Evolutionary conservation across 2,797 vertebrate species (phyloP).

Genomic region (Enteromius argenteus): DNA sequence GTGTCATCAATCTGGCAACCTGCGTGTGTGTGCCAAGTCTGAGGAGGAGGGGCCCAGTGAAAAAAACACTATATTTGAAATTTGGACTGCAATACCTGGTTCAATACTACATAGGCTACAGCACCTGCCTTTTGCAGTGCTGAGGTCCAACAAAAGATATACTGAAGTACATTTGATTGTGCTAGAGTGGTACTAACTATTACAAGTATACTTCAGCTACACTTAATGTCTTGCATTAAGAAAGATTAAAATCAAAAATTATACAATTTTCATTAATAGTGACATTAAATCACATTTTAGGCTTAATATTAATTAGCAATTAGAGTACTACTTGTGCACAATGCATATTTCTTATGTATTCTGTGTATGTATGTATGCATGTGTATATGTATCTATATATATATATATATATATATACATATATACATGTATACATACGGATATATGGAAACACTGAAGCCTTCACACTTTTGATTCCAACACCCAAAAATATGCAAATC

Average conservation of each 20-base stretch:
- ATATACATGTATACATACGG: too few relatives aligned
- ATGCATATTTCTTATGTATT: not conserved
- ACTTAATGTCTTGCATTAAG: not conserved
- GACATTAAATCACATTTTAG: too few relatives aligned
- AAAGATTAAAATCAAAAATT: not conserved
- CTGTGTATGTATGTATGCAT: too few relatives aligned
- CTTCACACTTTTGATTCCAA: not conserved
- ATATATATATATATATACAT: too few relatives aligned
- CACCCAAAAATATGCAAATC: slow-evolving; percentile 27
- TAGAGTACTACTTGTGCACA: not conserved
- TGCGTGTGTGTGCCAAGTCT: too few relatives aligned
- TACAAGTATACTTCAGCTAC: not conserved
- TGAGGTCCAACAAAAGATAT: not conserved
- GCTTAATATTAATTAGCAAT: not conserved
- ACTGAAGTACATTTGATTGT: not conserved
- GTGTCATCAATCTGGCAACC: too few relatives aligned
- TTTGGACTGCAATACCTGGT: too few relatives aligned
- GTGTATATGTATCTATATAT: too few relatives aligned
- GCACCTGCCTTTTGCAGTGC: not conserved
- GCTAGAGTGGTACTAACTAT: not conserved
- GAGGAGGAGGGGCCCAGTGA: too few relatives aligned
- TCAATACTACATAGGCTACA: too few relatives aligned
- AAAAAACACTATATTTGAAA: too few relatives aligned
- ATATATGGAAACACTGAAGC: not conserved
- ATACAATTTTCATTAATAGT: not conserved